Evolutionary conservation across 2,888 invertebrate genomes (phyloP).

Genomic region (Conus canariensis): DNA sequence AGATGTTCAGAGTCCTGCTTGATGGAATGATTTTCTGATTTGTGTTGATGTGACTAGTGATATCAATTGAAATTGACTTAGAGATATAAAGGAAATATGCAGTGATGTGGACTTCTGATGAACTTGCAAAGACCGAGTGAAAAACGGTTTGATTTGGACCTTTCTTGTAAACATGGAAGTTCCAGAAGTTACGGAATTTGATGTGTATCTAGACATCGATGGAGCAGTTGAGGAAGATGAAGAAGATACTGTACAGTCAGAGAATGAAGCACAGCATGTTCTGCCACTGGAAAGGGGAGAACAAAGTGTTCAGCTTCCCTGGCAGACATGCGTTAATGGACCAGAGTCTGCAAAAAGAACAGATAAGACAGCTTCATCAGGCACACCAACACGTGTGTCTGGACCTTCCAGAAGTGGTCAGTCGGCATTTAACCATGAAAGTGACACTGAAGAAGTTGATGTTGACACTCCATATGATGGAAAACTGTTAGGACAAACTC

Average conservation of each 20-base stretch:
- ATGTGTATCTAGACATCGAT: constrained; percentile 23
- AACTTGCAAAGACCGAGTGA: not conserved
- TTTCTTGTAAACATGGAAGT: not conserved
- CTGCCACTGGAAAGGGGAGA: not conserved
- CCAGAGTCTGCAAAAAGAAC: not conserved
- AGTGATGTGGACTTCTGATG: not conserved
- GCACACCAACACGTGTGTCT: not conserved
- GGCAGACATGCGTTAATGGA: not conserved
- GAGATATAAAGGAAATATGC: not conserved
- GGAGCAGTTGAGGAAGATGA: constrained; percentile 33
- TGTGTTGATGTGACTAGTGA: no score
- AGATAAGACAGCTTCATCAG: not conserved
- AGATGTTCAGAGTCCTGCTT: no score
- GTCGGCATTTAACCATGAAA: not conserved
- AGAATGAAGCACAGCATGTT: not conserved
- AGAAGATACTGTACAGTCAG: not conserved
- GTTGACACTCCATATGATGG: constrained; percentile 24
- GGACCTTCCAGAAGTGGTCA: not conserved
- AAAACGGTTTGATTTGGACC: not conserved
- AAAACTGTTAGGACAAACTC: constrained; percentile 19
- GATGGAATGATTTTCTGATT: no score
- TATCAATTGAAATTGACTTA: not conserved
- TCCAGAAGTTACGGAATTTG: constrained; percentile 12
- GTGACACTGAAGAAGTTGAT: constrained; percentile 17
- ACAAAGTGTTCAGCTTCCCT: not conserved